Conservation (phyloP, 2,888 invertebrate genomes). For the Ernsta delagoae region DNA sequence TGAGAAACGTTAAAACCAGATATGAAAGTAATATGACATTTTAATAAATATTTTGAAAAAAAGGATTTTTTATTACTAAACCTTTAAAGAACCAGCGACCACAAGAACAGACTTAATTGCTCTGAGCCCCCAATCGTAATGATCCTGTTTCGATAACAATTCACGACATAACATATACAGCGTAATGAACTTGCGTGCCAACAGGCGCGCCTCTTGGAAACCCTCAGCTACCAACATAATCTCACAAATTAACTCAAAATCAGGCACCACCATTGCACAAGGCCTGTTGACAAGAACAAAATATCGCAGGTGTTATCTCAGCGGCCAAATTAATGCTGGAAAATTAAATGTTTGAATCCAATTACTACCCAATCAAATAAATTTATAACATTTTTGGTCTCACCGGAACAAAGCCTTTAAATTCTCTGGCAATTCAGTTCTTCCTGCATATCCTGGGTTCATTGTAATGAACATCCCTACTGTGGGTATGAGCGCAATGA, state of each 20-base stretch:
- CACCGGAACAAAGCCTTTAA: conserved; percentile 87
- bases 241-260: conserved; percentile 97
- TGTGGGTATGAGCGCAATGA: conserved; percentile 89
- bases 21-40: no score
- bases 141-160: conserved; percentile 96
- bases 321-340: no score
- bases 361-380: no score
- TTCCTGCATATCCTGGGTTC: conserved; percentile 98
- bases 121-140: conserved; percentile 98
- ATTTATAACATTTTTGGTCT: conserved; percentile 2
- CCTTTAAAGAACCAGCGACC: conserved; percentile 96
- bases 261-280: conserved; percentile 99
- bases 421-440: conserved; percentile 95
- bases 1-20: no score
- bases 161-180: conserved; percentile 95
- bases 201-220: conserved; percentile 94
- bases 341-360: no score
- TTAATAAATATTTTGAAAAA: no score
- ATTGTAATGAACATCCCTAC: conserved; percentile 98
- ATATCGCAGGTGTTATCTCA: no score
- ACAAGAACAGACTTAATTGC: conserved; percentile 98
- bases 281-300: conserved; percentile 84
- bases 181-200: conserved; percentile 97
- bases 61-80: conserved; percentile 39
- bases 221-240: conserved; percentile 99